These are phyloP conservation scores for Hycleus phaleratus DNA, from an alignment of 1,140 invertebrate species.

Conservation along the genomic window DNA sequence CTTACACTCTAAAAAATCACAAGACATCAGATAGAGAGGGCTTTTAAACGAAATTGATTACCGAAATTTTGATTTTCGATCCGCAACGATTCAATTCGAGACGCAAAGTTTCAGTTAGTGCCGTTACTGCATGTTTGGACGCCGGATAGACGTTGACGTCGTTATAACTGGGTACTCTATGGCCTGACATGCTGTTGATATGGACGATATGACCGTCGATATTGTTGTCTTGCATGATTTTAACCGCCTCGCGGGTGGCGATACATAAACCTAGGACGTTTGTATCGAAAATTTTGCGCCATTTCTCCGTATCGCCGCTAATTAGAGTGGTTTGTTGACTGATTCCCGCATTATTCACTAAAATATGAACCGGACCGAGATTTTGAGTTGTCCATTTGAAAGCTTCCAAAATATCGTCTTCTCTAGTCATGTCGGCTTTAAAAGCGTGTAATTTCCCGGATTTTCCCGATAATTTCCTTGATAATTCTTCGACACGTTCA, in stretches of 20 bases:
- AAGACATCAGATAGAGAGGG: background rate
- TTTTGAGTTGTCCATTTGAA: conserved; percentile 56
- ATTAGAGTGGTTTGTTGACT: conserved; percentile 25
- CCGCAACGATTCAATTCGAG: conserved; percentile 52
- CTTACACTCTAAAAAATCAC: background rate
- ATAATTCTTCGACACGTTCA: conserved; percentile 46
- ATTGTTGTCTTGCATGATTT: conserved; percentile 55
- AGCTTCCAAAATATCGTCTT: conserved; percentile 54
- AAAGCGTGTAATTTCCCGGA: conserved; percentile 43
- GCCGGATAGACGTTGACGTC: conserved; percentile 49
- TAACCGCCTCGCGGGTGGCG: conserved; percentile 56
- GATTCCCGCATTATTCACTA: conserved; percentile 69
- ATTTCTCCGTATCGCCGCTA: conserved; percentile 42
- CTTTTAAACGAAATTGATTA: conserved; percentile 36
- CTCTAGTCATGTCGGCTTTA: conserved; percentile 57
- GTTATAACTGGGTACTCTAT: conserved; percentile 38
- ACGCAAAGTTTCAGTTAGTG: conserved; percentile 53
- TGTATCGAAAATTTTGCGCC: conserved; percentile 51
- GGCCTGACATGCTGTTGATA: conserved; percentile 55
- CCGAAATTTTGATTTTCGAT: conserved; percentile 58
- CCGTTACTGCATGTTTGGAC: conserved; percentile 62
- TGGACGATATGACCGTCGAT: conserved; percentile 64
- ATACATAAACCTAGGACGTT: conserved; percentile 63
- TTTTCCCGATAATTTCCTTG: conserved; percentile 14
- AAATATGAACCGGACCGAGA: conserved; percentile 57